Evolutionary conservation across 2,888 invertebrate species (phyloP).

Genomic region (Pachliopta kotzebuea): DNA sequence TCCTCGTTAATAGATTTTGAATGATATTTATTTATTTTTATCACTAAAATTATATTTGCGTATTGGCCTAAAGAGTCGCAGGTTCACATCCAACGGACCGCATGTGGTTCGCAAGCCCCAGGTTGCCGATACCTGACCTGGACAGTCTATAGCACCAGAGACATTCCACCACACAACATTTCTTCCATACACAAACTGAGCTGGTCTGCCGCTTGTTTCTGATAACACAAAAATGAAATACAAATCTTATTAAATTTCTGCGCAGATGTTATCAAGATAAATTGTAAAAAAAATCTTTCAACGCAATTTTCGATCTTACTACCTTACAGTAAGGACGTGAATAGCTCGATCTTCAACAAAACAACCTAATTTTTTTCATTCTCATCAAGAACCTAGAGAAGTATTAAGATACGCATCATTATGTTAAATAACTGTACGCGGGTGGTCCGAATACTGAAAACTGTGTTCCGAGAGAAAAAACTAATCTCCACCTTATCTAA

Average conservation of each 20-base stretch:
- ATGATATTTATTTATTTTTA: too few relatives aligned
- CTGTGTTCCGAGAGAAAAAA: neutral
- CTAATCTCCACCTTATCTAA: constrained; percentile 5
- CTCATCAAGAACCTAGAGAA: constrained; percentile 29
- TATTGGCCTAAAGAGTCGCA: too few relatives aligned
- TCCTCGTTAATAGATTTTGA: too few relatives aligned
- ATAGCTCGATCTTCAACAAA: constrained; percentile 14
- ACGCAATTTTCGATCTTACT: constrained; percentile 11
- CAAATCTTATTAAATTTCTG: constrained; percentile 17
- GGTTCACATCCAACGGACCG: too few relatives aligned
- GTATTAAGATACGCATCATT: constrained; percentile 32
- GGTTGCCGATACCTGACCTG: too few relatives aligned
- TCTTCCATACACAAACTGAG: constrained; percentile 2
- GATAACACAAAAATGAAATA: constrained; percentile 27
- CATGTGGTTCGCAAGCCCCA: too few relatives aligned
- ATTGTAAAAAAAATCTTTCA: constrained; percentile 7
- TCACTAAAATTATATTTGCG: too few relatives aligned
- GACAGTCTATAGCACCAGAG: too few relatives aligned
- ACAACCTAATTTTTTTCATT: constrained; percentile 17
- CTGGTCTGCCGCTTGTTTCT: constrained; percentile 11
- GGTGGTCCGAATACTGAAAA: constrained; percentile 18
- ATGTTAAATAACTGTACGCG: constrained; percentile 31
- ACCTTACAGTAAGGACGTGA: constrained; percentile 7
- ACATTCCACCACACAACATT: too few relatives aligned
- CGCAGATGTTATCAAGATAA: constrained; percentile 20